These are phyloP conservation scores for Rhynchopsitta pachyrhyncha DNA, from an alignment of 2,113 vertebrate genomes.

Conservation along the genomic window DNA sequence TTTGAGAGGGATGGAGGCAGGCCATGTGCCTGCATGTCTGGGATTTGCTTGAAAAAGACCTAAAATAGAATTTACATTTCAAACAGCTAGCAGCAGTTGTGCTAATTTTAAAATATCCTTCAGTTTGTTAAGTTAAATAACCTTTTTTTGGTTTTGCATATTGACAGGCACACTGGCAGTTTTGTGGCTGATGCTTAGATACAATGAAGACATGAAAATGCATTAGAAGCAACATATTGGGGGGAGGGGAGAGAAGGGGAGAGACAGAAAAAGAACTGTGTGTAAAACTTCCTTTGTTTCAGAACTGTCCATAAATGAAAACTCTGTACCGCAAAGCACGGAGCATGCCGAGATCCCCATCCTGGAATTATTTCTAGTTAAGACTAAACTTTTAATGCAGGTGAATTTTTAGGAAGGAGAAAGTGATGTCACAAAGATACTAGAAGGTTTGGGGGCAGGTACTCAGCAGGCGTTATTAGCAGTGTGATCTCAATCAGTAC, in stretches of 20 bases:
- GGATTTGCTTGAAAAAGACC: not conserved
- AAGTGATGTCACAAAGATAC: not conserved
- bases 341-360: not conserved
- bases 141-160: rapidly evolving
- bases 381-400: not conserved
- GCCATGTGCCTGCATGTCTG: not conserved
- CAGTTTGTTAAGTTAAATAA: not conserved
- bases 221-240: not conserved
- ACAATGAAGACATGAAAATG: not conserved
- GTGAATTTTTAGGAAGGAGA: not conserved
- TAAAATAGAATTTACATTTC: not conserved
- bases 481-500: rapidly evolving
- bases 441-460: no score
- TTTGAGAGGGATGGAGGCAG: not conserved
- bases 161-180: not conserved
- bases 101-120: not conserved
- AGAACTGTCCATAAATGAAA: not conserved
- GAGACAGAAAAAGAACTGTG: not conserved
- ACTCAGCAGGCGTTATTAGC: rapidly evolving
- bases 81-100: not conserved
- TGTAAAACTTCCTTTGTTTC: not conserved
- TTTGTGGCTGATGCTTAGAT: not conserved
- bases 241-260: no score
- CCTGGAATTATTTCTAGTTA: not conserved
- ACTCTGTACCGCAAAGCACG: rapidly evolving